These are phyloP conservation scores for Synergus itoensis DNA, from an alignment of 2,888 invertebrate genomes.

Conservation along the genomic window DNA sequence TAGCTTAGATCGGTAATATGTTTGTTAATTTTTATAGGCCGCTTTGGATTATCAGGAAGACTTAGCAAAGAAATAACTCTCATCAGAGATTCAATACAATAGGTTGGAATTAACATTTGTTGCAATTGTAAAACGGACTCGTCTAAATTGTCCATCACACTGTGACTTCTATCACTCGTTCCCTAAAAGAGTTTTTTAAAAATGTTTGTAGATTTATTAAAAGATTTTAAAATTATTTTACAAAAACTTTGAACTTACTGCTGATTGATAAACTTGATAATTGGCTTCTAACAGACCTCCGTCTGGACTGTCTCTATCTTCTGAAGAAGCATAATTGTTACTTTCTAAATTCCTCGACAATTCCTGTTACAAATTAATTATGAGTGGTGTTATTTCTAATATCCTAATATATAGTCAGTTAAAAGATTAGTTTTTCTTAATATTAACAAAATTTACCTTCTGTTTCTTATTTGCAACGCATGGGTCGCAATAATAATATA, in stretches of 20 bases:
- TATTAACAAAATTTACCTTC: conserved; percentile 66
- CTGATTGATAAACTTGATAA: conserved; percentile 68
- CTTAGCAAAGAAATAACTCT: conserved; percentile 68
- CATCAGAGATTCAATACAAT: conserved; percentile 76
- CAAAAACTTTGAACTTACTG: conserved; percentile 54
- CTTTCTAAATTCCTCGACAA: conserved; percentile 63
- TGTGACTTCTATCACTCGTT: conserved; percentile 65
- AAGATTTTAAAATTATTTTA: conserved; percentile 20
- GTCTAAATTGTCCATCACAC: conserved; percentile 66
- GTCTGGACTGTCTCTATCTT: conserved; percentile 67
- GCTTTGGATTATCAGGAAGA: conserved; percentile 59
- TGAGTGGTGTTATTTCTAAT: not conserved
- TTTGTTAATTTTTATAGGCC: conserved; percentile 66
- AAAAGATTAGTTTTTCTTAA: not conserved
- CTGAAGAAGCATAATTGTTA: conserved; percentile 58
- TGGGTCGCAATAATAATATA: conserved; percentile 79
- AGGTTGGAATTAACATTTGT: conserved; percentile 78
- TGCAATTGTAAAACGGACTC: conserved; percentile 75
- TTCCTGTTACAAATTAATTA: conserved; percentile 56
- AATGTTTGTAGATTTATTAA: not conserved
- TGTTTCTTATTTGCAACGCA: conserved; percentile 78
- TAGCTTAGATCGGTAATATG: conserved; percentile 65
- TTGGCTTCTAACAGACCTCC: conserved; percentile 68
- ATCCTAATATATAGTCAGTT: not conserved
- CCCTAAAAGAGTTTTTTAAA: conserved; percentile 54